phyloP scores from a whole-genome alignment of 2,888 invertebrate species.

The Epirrhoe tristata region DNA sequence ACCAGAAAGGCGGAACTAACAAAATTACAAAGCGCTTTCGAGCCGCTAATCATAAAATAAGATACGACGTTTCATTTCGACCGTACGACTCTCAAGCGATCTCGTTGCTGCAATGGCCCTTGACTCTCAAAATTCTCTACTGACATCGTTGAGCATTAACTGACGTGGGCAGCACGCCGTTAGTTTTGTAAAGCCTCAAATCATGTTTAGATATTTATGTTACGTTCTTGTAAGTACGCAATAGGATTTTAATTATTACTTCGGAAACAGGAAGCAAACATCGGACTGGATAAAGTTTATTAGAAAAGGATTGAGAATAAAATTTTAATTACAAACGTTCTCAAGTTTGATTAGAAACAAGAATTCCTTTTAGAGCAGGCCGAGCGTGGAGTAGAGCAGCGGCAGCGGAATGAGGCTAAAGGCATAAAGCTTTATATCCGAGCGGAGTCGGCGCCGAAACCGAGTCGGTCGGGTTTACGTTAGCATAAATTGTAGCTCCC shows the following conservation, averaged over 20 bases:
- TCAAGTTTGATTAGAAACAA: constrained; percentile 56
- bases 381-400: constrained; percentile 46
- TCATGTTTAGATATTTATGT: constrained; percentile 63
- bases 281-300: constrained; percentile 25
- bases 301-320: constrained; percentile 43
- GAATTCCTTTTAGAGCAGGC: constrained; percentile 53
- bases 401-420: constrained; percentile 53
- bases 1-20: constrained; percentile 86
- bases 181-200: constrained; percentile 69
- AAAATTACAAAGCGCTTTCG: constrained; percentile 86
- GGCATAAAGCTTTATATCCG: constrained; percentile 57
- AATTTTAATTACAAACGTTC: constrained; percentile 57
- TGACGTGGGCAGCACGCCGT: constrained; percentile 63
- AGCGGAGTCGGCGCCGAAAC: constrained; percentile 50
- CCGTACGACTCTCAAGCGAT: constrained; percentile 84
- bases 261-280: constrained; percentile 35
- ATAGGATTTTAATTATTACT: constrained; percentile 12
- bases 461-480: constrained; percentile 59
- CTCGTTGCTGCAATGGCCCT: constrained; percentile 84
- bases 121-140: constrained; percentile 84
- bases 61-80: constrained; percentile 86
- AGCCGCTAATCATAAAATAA: constrained; percentile 86
- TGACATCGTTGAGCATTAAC: constrained; percentile 78
- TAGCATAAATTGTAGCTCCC: constrained; percentile 68
- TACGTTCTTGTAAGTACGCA: constrained; percentile 14